Conservation (phyloP, 2,888 invertebrate genomes). For the Phoenoteleia sp. region DNA sequence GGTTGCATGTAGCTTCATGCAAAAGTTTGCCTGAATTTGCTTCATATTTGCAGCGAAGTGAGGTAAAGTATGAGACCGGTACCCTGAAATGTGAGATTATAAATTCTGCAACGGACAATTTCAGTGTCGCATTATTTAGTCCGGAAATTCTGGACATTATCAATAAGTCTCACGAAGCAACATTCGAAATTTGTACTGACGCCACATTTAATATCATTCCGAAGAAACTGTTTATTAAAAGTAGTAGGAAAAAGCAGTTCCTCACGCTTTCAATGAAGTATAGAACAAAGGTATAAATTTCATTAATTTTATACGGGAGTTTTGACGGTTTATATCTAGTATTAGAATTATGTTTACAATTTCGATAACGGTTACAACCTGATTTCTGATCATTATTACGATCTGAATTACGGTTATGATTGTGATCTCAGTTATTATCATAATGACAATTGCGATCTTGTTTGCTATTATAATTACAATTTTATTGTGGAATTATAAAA, state of each 20-base stretch:
- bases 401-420: too few relatives aligned
- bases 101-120: background rate
- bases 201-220: background rate
- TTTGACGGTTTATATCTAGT: too few relatives aligned
- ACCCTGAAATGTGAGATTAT: background rate
- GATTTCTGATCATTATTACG: too few relatives aligned
- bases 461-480: too few relatives aligned
- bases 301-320: too few relatives aligned
- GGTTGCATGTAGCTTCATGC: background rate
- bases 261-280: background rate
- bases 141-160: background rate
- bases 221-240: background rate
- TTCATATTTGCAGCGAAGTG: background rate
- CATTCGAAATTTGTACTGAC: background rate
- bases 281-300: background rate
- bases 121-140: background rate
- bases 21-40: background rate
- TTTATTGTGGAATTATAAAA: too few relatives aligned
- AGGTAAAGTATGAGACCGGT: background rate
- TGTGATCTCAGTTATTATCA: too few relatives aligned
- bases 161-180: background rate
- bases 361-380: too few relatives aligned
- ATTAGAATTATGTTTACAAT: too few relatives aligned
- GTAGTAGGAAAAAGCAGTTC: background rate
- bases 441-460: too few relatives aligned